Base-by-base conservation (phyloP, 2,797 vertebrate species). In the Sebastes matsubarae region DNA sequence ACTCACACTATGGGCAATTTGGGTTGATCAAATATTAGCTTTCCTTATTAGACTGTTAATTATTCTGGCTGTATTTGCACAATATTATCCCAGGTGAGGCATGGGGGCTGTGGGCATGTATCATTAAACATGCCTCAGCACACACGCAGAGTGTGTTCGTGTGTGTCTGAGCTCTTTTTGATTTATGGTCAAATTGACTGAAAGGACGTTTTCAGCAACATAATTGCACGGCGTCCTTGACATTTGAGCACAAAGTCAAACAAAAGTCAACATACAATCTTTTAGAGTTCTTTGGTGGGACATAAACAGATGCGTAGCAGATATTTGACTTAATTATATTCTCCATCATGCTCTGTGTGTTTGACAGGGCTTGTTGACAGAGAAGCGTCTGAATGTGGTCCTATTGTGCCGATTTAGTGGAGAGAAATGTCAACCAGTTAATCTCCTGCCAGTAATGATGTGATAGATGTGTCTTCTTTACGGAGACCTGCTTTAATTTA, bases 11-110 rank as follows among this genome's bases (percentile, higher is more conserved):
- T 27, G 86, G 84, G 86, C 89, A 77, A 55, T 86, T 85, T 82
- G 79, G 82, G 89, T 91, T 93, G 89, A 94, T 90, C 92, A 93
- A 94, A 94, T 89, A 91, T 94, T 81, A 90, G 84, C 86, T 92
- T 88, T 87, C 65, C 70, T 88, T 78, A 89, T 90, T 83, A 93
- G 83, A 87, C 83, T 80, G 88, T 93, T 92, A 91, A 91, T 94
- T 92, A 91, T 88, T 83, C 50, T 30, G 30, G n/a, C 68, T 42
- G 60, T 83, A 78, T 93, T 94, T 89, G 85, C 74, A 72, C 36
- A 55, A 42, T 67, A 72, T 83, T 82, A 78, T 68, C 73, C 79
- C 86, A 80, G 82, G 78, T 87, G 77, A 88, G 9, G 42, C 86
- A 27, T 22, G 66, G 13, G 18, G 54, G 13, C 52, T 76, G 52